phyloP scores from a whole-genome alignment of 2,797 vertebrate genomes.

The Agapornis canus region DNA sequence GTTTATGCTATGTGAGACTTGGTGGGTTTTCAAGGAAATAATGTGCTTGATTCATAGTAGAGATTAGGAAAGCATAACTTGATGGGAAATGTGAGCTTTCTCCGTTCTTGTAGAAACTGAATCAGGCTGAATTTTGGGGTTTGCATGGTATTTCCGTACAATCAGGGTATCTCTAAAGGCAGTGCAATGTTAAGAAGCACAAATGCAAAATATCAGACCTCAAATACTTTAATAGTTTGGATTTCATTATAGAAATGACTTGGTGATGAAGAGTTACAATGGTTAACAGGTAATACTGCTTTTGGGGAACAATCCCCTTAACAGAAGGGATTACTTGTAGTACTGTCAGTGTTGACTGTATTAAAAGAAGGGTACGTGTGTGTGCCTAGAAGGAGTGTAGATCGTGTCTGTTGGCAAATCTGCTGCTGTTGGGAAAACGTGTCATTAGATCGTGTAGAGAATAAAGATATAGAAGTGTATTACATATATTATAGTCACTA shows the following conservation, averaged over 20 bases:
- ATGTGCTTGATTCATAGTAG: neutral
- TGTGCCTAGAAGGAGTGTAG: fast-evolving
- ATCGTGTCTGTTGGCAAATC: neutral
- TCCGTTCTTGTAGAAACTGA: neutral
- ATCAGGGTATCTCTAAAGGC: neutral
- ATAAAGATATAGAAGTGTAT: neutral
- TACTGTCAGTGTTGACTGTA: too few species aligned
- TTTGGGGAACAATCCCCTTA: neutral
- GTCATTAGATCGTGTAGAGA: neutral
- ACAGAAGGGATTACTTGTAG: neutral
- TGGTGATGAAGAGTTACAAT: neutral
- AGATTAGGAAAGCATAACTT: neutral
- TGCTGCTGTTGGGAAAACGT: neutral
- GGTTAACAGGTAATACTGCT: neutral
- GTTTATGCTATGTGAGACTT: neutral
- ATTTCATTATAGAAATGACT: neutral
- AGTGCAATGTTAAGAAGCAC: neutral
- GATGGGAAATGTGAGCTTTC: neutral
- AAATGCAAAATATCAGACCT: neutral
- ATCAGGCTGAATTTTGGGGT: neutral
- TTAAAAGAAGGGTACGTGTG: neutral
- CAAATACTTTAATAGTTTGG: neutral
- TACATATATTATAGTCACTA: too few species aligned
- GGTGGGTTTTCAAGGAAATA: neutral
- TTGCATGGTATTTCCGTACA: neutral